These are phyloP conservation scores for Clamator glandarius DNA, from an alignment of 2,797 vertebrate genomes.

Conservation along the genomic window DNA sequence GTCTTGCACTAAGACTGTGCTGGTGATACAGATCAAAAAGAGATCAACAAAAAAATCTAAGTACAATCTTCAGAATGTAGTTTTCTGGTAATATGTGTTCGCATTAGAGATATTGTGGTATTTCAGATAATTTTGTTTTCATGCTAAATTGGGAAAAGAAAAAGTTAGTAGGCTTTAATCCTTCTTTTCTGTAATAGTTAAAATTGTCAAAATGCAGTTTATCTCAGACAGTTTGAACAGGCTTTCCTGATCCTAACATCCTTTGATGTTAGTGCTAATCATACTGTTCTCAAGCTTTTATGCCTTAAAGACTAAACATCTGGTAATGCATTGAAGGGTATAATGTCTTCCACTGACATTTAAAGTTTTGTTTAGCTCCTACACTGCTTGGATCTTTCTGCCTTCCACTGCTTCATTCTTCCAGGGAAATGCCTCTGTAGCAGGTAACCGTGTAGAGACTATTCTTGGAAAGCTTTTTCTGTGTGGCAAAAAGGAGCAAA, in stretches of 20 bases:
- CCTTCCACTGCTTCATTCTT: not conserved
- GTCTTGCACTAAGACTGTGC: not conserved
- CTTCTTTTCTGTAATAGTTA: not conserved
- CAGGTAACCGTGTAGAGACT: not conserved
- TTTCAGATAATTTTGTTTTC: not conserved
- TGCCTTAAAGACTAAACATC: not conserved
- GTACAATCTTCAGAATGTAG: not conserved
- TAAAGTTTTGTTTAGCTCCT: not conserved
- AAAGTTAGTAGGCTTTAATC: not conserved
- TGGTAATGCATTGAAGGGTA: not conserved
- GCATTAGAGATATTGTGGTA: not conserved
- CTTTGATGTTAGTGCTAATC: not conserved
- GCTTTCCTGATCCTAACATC: not conserved
- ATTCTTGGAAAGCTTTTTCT: not conserved
- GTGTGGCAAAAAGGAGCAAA: not conserved
- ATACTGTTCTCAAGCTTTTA: not conserved
- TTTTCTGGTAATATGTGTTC: not conserved
- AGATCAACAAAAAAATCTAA: not conserved
- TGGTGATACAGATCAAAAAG: not conserved
- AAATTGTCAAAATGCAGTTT: not conserved
- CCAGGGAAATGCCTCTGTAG: not conserved
- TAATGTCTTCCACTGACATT: not conserved
- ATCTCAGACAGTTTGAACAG: not conserved
- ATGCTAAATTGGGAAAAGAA: not conserved
- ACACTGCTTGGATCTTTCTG: not conserved